A percentile compares a stretch with the other conserved stretches of the same genome.
Conservation (phyloP, 2,113 vertebrate species). For the Corythornis vintsioides region DNA sequence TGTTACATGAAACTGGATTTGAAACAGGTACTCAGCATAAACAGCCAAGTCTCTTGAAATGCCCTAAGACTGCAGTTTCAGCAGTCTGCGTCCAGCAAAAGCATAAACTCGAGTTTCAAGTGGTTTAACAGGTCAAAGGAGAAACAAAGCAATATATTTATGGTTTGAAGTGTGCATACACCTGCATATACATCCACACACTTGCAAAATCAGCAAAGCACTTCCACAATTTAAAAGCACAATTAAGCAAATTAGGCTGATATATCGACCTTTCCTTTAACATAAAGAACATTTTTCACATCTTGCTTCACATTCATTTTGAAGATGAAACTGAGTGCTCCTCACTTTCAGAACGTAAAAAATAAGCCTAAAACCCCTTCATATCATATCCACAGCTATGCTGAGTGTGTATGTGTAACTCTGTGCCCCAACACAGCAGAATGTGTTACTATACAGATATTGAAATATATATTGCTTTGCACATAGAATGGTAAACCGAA, state of each 20-base stretch:
- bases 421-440: background rate
- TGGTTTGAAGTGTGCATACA: background rate
- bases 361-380: background rate
- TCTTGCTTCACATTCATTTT: background rate
- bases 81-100: background rate
- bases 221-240: background rate
- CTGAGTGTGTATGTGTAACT: background rate
- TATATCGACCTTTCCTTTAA: background rate
- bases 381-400: background rate
- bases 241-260: background rate
- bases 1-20: background rate
- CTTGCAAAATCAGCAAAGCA: conserved; percentile 19
- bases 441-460: background rate
- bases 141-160: conserved; percentile 35
- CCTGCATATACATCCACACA: conserved; percentile 26
- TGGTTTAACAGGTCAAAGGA: conserved; percentile 25
- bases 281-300: background rate
- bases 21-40: conserved; percentile 3
- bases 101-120: conserved; percentile 8
- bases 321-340: background rate
- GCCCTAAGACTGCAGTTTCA: conserved; percentile 5
- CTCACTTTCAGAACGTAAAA: background rate
- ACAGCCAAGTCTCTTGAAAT: fast-evolving
- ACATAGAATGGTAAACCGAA: background rate
- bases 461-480: background rate